phyloP scores from a whole-genome alignment of 2,888 invertebrate species.

The Heliconius cydno region DNA sequence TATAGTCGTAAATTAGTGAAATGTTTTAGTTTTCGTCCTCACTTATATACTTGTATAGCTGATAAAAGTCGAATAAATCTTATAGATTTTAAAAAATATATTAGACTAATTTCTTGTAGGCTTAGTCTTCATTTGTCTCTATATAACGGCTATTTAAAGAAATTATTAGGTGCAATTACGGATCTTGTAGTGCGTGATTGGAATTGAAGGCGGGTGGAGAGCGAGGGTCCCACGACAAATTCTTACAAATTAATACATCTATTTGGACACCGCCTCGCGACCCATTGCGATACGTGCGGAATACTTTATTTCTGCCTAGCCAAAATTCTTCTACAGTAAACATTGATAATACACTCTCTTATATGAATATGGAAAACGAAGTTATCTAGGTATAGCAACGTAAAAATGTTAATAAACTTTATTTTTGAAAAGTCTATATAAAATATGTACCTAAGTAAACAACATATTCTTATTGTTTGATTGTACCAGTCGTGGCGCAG shows the following conservation, averaged over 20 bases:
- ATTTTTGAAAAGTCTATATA: neutral
- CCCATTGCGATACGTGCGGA: constrained; percentile 74
- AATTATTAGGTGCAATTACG: constrained; percentile 83
- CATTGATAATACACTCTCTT: constrained; percentile 63
- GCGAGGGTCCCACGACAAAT: constrained; percentile 81
- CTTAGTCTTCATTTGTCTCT: constrained; percentile 36
- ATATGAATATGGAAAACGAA: neutral
- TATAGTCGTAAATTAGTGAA: constrained; percentile 33
- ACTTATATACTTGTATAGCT: neutral
- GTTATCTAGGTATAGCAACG: neutral
- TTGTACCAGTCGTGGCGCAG: too few species aligned
- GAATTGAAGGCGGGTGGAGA: constrained; percentile 67
- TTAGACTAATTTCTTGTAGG: constrained; percentile 19
- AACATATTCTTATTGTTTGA: too few species aligned
- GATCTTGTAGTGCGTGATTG: constrained; percentile 82
- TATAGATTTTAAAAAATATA: neutral
- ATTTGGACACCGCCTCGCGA: constrained; percentile 69
- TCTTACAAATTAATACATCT: constrained; percentile 84
- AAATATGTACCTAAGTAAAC: neutral
- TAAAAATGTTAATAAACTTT: neutral
- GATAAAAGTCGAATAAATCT: neutral
- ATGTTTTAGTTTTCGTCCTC: constrained; percentile 11
- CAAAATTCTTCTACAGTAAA: constrained; percentile 58
- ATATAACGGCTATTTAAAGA: constrained; percentile 73
- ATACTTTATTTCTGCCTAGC: constrained; percentile 74